Evolutionary conservation across 2,113 vertebrate species (phyloP).

Genomic region (Seriola quinqueradiata): DNA sequence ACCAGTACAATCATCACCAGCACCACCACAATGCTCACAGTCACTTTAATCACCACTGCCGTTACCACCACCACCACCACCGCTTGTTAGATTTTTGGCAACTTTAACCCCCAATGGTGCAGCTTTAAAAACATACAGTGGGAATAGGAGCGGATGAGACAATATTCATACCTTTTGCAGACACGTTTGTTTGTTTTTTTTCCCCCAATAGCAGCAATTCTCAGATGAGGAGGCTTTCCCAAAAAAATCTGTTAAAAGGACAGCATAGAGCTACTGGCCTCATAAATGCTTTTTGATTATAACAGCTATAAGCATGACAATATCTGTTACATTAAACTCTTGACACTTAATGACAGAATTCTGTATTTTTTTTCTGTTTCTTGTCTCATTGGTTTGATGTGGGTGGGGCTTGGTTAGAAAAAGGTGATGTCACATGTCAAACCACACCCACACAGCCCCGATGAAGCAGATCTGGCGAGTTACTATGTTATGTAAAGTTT

Average conservation of each 20-base stretch:
- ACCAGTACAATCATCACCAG: constrained; percentile 28
- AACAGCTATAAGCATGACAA: not conserved
- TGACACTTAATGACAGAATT: not conserved
- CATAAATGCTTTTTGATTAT: not conserved
- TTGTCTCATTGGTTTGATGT: not conserved
- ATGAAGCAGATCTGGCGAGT: not conserved
- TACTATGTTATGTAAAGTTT: not conserved
- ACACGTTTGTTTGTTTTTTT: not conserved
- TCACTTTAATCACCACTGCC: not conserved
- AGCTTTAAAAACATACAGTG: not conserved
- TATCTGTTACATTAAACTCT: not conserved
- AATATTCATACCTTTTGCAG: constrained; percentile 17
- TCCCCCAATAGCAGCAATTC: constrained; percentile 7
- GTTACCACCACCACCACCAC: not conserved
- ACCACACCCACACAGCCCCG: too few relatives aligned
- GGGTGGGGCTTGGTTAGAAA: not conserved
- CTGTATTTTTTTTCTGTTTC: not conserved
- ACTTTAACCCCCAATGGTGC: not conserved
- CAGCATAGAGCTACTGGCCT: not conserved
- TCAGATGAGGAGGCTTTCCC: constrained; percentile 9
- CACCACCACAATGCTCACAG: not conserved
- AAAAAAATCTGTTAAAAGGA: constrained; percentile 18
- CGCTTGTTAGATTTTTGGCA: constrained; percentile 2
- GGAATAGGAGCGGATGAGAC: not conserved
- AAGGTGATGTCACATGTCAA: too few relatives aligned